phyloP scores from a whole-genome alignment of 2,888 invertebrate genomes.

The Flexamia atlantica region DNA sequence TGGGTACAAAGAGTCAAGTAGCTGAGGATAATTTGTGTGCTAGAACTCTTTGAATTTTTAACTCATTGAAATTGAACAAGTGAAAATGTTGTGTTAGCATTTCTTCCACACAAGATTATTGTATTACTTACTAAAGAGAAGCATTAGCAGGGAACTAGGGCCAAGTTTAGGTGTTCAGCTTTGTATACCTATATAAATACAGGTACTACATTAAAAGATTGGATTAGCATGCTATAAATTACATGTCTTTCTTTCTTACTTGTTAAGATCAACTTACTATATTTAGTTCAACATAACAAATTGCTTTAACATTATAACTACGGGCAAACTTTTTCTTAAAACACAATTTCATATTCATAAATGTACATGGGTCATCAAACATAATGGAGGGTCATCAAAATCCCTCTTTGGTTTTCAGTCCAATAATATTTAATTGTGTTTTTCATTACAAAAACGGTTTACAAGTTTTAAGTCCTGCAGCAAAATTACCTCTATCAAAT shows the following conservation, averaged over 20 bases:
- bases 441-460: neutral
- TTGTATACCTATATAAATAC: constrained; percentile 20
- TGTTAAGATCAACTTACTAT: neutral
- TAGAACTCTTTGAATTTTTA: too few species aligned
- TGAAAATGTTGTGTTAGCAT: neutral
- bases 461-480: neutral
- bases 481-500: neutral
- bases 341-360: neutral
- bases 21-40: neutral
- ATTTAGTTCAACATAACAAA: constrained; percentile 22
- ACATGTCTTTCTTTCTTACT: constrained; percentile 7
- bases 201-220: constrained; percentile 15
- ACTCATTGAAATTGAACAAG: neutral
- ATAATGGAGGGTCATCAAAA: neutral
- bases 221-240: constrained; percentile 9
- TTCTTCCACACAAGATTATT: neutral
- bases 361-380: neutral
- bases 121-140: neutral
- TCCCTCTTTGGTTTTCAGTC: neutral
- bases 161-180: constrained; percentile 5
- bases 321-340: constrained; percentile 10
- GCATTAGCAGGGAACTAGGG: neutral
- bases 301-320: constrained; percentile 31
- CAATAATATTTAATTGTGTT: neutral
- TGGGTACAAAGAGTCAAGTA: too few species aligned